These are phyloP conservation scores for Panopea generosa DNA, from an alignment of 2,888 invertebrate genomes.

Conservation along the genomic window DNA sequence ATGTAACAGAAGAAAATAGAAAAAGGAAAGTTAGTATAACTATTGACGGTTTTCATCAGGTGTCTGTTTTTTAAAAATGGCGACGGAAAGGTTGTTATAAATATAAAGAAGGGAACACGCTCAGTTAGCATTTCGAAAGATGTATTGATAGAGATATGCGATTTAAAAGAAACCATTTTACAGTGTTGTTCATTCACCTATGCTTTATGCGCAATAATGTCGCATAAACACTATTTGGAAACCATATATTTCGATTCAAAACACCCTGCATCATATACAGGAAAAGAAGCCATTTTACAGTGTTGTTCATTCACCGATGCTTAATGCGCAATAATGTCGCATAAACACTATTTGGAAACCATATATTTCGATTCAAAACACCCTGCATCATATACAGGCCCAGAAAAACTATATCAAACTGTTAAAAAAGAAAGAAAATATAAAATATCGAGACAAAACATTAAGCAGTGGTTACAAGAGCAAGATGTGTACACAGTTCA, in stretches of 20 bases:
- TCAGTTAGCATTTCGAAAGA: no score
- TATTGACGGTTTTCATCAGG: no score
- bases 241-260: constrained; percentile 9
- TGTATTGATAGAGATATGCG: constrained; percentile 6
- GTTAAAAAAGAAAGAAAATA: constrained; percentile 10
- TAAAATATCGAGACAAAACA: constrained; percentile 11
- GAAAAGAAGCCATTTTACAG: background rate
- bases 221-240: constrained; percentile 1
- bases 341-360: constrained; percentile 2
- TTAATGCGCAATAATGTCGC: background rate
- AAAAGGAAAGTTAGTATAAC: no score
- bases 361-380: constrained; percentile 10
- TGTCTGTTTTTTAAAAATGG: no score
- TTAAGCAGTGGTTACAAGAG: constrained; percentile 10
- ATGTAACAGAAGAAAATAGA: no score
- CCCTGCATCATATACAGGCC: constrained; percentile 9
- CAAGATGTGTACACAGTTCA: constrained; percentile 8
- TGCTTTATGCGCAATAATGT: background rate
- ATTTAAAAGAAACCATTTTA: constrained; percentile 15
- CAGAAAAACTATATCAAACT: constrained; percentile 10
- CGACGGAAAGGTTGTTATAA: no score
- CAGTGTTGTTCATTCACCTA: constrained; percentile 8
- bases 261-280: constrained; percentile 5
- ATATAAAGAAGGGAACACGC: no score
- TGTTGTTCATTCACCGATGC: constrained; percentile 12